These are phyloP conservation scores for Larimichthys crocea DNA, from an alignment of 2,113 vertebrate species.

Conservation along the genomic window DNA sequence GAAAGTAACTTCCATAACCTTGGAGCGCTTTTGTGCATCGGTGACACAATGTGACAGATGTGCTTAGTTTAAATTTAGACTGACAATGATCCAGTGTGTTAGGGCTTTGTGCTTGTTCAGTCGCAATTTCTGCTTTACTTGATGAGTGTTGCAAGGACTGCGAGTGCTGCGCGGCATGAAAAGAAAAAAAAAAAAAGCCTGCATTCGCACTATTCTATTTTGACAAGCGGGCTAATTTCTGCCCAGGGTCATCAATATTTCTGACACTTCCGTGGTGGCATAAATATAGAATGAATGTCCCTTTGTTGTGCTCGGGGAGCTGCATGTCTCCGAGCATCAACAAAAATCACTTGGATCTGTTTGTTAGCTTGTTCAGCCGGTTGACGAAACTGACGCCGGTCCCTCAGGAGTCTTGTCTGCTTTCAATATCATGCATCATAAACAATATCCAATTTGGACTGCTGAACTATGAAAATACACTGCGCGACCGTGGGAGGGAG, in stretches of 20 bases:
- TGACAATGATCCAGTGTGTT: constrained; percentile 60
- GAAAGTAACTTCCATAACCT: constrained; percentile 67
- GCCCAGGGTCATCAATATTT: constrained; percentile 82
- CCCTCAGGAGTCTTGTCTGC: constrained; percentile 68
- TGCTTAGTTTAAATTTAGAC: constrained; percentile 75
- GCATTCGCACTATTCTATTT: constrained; percentile 66
- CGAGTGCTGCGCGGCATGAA: constrained; percentile 36
- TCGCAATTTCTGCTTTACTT: constrained; percentile 56
- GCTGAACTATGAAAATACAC: constrained; percentile 74
- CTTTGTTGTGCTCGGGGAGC: constrained; percentile 79
- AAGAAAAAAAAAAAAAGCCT: constrained; percentile 29
- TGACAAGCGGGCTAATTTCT: constrained; percentile 78
- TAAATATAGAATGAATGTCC: constrained; percentile 72
- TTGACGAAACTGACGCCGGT: constrained; percentile 57
- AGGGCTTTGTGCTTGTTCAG: constrained; percentile 61
- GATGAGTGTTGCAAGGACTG: constrained; percentile 61
- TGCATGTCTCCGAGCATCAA: constrained; percentile 67
- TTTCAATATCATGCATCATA: constrained; percentile 79
- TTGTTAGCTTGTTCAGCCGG: constrained; percentile 71
- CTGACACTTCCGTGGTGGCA: constrained; percentile 72
- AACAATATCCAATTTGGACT: constrained; percentile 79
- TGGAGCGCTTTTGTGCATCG: constrained; percentile 54
- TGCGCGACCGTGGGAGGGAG: constrained; percentile 19
- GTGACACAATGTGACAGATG: constrained; percentile 63
- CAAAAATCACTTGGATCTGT: constrained; percentile 72